phyloP scores from a whole-genome alignment of 2,113 vertebrate genomes.

The Gadus macrocephalus region DNA sequence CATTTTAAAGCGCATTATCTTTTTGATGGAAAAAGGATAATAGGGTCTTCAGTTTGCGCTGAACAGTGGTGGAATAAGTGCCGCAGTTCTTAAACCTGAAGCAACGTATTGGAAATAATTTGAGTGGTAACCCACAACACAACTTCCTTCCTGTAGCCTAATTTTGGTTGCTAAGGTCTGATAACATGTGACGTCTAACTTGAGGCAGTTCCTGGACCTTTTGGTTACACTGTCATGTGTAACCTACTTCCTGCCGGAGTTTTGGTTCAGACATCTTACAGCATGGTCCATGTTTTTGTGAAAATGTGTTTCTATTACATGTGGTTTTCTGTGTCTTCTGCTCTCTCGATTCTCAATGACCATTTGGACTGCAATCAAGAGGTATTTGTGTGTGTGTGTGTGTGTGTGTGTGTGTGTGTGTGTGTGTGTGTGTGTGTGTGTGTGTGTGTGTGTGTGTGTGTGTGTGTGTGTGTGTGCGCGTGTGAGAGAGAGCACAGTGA shows the following conservation, averaged over 20 bases:
- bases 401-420: too few relatives aligned
- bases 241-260: too few relatives aligned
- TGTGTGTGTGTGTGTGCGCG: too few relatives aligned
- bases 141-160: constrained; percentile 35
- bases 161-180: constrained; percentile 14
- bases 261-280: not conserved
- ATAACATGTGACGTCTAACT: constrained; percentile 16
- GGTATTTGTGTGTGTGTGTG: constrained; percentile 34
- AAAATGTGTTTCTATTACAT: constrained; percentile 26
- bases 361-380: constrained; percentile 43
- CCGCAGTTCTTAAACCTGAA: not conserved
- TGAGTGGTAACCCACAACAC: constrained; percentile 7
- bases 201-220: too few relatives aligned
- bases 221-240: too few relatives aligned
- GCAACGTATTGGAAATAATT: not conserved
- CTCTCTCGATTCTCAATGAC: constrained; percentile 41
- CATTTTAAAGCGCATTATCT: too few relatives aligned
- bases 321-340: constrained; percentile 1
- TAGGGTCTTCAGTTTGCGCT: not conserved
- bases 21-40: too few relatives aligned
- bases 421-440: too few relatives aligned
- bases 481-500: too few relatives aligned
- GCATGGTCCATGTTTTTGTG: constrained; percentile 24
- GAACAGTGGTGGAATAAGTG: not conserved
- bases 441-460: too few relatives aligned